Conservation (phyloP, 2,113 vertebrate genomes). For the Mustelus asterias region DNA sequence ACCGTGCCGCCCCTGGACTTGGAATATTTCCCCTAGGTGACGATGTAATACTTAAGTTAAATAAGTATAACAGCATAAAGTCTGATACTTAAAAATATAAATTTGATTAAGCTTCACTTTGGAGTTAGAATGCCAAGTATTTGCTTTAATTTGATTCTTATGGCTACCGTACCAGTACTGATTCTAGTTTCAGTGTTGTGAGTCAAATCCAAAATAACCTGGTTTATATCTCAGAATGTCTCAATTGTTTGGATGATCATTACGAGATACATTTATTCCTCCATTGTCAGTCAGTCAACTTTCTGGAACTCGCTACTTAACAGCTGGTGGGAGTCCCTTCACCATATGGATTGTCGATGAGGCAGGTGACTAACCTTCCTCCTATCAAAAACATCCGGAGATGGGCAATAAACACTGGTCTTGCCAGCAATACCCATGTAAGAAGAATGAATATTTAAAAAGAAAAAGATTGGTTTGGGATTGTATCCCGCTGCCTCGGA, state of each 20-base stretch:
- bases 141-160: not conserved
- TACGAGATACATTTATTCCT: not conserved
- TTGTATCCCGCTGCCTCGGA: not conserved
- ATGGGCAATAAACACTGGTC: not conserved
- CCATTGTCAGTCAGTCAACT: not conserved
- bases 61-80: not conserved
- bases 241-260: not conserved
- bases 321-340: not conserved
- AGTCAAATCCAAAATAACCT: not conserved
- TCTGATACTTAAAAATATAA: not conserved
- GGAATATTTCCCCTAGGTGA: not conserved
- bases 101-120: not conserved
- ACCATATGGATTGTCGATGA: not conserved
- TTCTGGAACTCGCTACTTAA: not conserved
- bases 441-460: not conserved
- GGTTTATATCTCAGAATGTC: not conserved
- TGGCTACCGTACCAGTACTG: too few species aligned
- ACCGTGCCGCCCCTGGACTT: too few species aligned
- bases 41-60: not conserved
- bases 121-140: not conserved
- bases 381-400: not conserved
- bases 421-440: not conserved
- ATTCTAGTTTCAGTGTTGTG: not conserved
- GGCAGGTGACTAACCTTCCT: not conserved
- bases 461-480: not conserved